Base-by-base conservation (phyloP, 1,140 invertebrate species). In the Drosophila littoralis region DNA sequence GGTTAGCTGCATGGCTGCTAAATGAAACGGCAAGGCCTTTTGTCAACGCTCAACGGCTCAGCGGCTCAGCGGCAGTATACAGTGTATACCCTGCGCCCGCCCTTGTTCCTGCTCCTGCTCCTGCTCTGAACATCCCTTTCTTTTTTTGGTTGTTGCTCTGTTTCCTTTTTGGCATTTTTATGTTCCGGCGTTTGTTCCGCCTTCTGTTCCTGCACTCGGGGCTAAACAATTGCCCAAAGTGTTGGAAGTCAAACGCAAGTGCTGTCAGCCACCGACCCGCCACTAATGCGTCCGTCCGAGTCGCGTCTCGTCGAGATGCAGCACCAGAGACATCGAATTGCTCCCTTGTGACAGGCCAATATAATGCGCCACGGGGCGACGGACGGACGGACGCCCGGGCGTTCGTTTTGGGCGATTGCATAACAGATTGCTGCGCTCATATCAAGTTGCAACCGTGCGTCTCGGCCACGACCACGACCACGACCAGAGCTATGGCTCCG, bases 321-420 rank as follows among this genome's bases (percentile, higher is more conserved):
- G 43, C 68, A 59, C 46, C 69, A 73, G 83, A 78, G 83, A 72
- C 84, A 66, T 80, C 74, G 90, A 92, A 92, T 92, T 91, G 91
- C 83, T 92, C 91, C 91, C 91, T 90, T 90, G 91, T 91, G 91
- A 91, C 89, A 89, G 81, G 79, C 79, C 91, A 91, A 92, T 92
- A 91, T 89, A 92, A 92, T 80, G 90, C 91, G 73, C 90, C 68
- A 67, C 89, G 84, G 91, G 91, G 83, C 66, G 69, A 80, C 72
- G 48, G 50, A 12, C 0, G 7, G 12, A 36, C 12, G 48, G 57
- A 28, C 48, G 22, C 43, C 17, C 28, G 33, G 38, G 22, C 48
- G 45, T 36, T 52, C 28, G 54, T n/a, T n/a, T 28, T 46, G 35
- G 48, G 75, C 81, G 86, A 91, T 90, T 90, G 90, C 90, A 86